Evolutionary conservation across 1,140 invertebrate genomes (phyloP), one percentile per base, ranked within the genome.

Genomic region (Caenorhabditis latens): DNA sequence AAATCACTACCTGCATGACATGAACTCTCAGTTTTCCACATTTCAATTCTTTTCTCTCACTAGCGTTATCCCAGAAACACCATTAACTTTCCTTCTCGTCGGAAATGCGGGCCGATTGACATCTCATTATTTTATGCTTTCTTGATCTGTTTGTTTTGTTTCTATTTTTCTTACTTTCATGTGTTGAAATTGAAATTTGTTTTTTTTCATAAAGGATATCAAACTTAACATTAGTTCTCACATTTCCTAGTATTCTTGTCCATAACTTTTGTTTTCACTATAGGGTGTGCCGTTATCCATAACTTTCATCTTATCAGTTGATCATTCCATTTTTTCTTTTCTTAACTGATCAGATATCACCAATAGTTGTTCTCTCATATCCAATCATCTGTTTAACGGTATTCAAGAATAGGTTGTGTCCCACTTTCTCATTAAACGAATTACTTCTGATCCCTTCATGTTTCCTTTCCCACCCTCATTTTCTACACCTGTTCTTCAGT

Each of bases 81-180:
- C 71, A 79, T 79, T 79, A 79, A 79, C 71, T 79, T 79, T 79
- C 71, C 46, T 79, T 79, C 71, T 79, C 71, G 71, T 79, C 71
- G 71, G 71, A 79, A 79, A 79, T 79, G 71, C 71, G 71, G 71
- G 71, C 19, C 71, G 71, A 79, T 79, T 79, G 53, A 79, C 71
- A 79, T 79, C 71, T 79, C 71, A 79, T 79, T 79, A 79, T 21
- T 71, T 46, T 19, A 71, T 79, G 71, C 71, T 79, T 32, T 79
- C 71, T 79, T 79, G 21, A 71, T 71, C 67, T 71, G 67, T 79
- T 79, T 79, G 71, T 79, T 79, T 79, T 50, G 71, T 79, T 71
- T 71, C 24, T 65, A 32, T 65, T 65, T 65, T 40, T 65, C 19
- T 19, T 1, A 11, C 19, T 63, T 32, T 5, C 57, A n/a, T n/a